Base-by-base conservation (phyloP, 35 echinoderm and acorn worm genomes). In the Acanthaster planci region DNA sequence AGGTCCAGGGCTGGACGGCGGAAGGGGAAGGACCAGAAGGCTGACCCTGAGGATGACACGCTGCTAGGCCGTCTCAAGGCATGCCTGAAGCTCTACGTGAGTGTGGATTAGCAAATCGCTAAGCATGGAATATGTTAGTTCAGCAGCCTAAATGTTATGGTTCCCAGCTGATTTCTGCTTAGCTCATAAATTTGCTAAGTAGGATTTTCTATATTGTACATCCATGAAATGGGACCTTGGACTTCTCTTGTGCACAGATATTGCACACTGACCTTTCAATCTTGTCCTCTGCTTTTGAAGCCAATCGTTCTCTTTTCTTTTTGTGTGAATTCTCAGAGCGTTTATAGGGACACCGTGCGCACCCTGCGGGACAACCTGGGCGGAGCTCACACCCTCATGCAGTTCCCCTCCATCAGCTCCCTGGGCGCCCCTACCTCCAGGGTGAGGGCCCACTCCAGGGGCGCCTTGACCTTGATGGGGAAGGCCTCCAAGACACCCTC, bases 341-440 rank as follows among this genome's bases (percentile, higher is more conserved):
- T 67, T 26, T 99, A 99, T 83, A 91, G 89, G 64, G 92, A 94
- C 67, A 99, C 93, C 85, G 86, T 99, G 1, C 85, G 89, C 7
- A 94, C 78, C 55, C 85, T 99, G 18, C 78, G 92, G n/a, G 96
- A 99, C 39, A 93, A 85, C 55, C 91, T 99, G 5, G 96, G 96
- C 26, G 96, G 96, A 39, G 96, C 92, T 47, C 92, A 99, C 37
- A 89, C 92, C 52, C 82, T 99, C 37, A 99, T 92, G 1, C 78
- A 87, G 12, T 99, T 99, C 83, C 96, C 96, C 67, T 99, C 96
- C 15, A 94, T 99, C 52, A 99, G 96, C 32, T 99, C 96, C 29
- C 42, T 99, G 59, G 96, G 96, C 5, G 85, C 80, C 10, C 81
- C 83, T 12, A 84, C 92, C 17, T 50, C 86, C 18, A 88, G 81